These are phyloP conservation scores for Glareola pratincola DNA, from an alignment of 2,113 vertebrate genomes.

Conservation along the genomic window DNA sequence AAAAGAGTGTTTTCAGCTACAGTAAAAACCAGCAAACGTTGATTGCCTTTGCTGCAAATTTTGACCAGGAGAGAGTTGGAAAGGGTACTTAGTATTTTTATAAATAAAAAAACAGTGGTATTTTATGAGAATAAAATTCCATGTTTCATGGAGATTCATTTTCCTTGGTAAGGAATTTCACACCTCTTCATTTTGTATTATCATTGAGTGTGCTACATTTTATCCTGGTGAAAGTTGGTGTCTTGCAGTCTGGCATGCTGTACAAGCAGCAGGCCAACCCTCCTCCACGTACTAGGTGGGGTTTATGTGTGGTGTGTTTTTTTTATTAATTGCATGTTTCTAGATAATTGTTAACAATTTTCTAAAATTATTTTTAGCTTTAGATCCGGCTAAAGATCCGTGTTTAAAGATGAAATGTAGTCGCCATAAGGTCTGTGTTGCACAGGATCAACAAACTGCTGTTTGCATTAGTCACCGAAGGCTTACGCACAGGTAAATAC, in stretches of 20 bases:
- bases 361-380: slow-evolving; percentile 72
- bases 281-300: background rate
- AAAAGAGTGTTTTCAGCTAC: background rate
- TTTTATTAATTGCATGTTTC: background rate
- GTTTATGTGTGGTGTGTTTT: background rate
- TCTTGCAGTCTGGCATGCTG: background rate
- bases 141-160: background rate
- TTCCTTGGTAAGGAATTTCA: background rate
- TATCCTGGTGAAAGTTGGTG: background rate
- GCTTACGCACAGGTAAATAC: slow-evolving; percentile 83
- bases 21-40: background rate
- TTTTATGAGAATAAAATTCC: background rate
- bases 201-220: background rate
- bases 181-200: background rate
- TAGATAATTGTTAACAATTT: background rate
- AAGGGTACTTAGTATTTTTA: background rate
- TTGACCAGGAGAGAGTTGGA: background rate
- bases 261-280: background rate
- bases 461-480: slow-evolving; percentile 90
- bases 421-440: slow-evolving; percentile 91
- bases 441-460: slow-evolving; percentile 87
- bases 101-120: background rate
- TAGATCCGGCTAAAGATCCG: slow-evolving; percentile 93
- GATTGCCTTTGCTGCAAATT: too few species aligned
- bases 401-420: slow-evolving; percentile 96